Conservation (phyloP, 2,797 vertebrate species). For the Gadopsis bispinosus region DNA sequence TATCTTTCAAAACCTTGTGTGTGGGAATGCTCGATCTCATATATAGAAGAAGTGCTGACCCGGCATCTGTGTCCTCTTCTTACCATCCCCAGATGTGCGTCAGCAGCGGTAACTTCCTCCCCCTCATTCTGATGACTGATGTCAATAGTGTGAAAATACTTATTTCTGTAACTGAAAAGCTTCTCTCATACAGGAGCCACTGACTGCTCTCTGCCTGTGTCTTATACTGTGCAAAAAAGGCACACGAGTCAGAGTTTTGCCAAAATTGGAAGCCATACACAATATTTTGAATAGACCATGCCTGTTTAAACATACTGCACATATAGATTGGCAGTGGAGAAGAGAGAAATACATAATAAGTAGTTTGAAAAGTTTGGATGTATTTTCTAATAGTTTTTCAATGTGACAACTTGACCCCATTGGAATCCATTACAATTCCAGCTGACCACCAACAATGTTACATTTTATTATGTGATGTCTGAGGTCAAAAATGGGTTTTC, state of each 20-base stretch:
- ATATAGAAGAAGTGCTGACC: constrained; percentile 64
- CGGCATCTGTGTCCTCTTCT: constrained; percentile 54
- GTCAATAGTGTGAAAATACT: constrained; percentile 57
- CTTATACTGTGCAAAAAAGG: neutral
- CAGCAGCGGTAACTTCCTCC: constrained; percentile 64
- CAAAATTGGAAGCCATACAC: neutral
- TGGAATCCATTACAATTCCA: too few relatives aligned
- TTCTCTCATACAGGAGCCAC: constrained; percentile 26
- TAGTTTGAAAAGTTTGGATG: too few relatives aligned
- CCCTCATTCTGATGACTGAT: constrained; percentile 65
- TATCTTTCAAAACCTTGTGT: constrained; percentile 56
- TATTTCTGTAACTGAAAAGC: constrained; percentile 51
- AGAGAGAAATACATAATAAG: too few relatives aligned
- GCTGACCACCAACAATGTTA: too few relatives aligned
- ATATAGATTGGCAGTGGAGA: too few relatives aligned
- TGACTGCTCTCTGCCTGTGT: constrained; percentile 4
- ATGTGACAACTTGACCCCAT: too few relatives aligned
- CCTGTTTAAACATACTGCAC: too few relatives aligned
- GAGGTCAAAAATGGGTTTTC: neutral
- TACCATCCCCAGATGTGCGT: constrained; percentile 59
- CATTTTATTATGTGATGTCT: too few relatives aligned
- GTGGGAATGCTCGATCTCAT: constrained; percentile 56
- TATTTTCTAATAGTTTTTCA: too few relatives aligned
- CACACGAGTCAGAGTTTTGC: neutral
- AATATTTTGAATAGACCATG: neutral